Evolutionary conservation across 2,888 invertebrate genomes (phyloP).

Genomic region (Eubasilissa splendida): DNA sequence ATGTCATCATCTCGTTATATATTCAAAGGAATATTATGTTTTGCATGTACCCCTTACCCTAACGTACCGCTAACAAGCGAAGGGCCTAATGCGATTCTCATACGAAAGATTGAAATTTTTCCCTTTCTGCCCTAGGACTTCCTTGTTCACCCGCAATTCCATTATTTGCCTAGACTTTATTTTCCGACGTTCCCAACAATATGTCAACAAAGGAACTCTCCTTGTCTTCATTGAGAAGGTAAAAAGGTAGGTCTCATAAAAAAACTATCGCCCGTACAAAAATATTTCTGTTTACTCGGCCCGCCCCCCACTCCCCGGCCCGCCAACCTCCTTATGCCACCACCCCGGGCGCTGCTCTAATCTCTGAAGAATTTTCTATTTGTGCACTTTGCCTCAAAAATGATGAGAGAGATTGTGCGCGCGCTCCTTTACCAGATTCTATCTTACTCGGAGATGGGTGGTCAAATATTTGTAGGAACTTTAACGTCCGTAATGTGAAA

Average conservation of each 20-base stretch:
- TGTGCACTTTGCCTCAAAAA: slow-evolving; percentile 46
- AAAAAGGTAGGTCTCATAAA: slow-evolving; percentile 47
- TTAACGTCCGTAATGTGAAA: slow-evolving; percentile 20
- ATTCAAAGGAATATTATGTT: too few species aligned
- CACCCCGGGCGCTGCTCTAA: slow-evolving; percentile 34
- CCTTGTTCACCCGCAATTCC: slow-evolving; percentile 51
- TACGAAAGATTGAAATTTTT: slow-evolving; percentile 37
- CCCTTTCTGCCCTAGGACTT: slow-evolving; percentile 24
- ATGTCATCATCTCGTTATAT: too few species aligned
- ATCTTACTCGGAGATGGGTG: slow-evolving; percentile 20
- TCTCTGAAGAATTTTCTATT: slow-evolving; percentile 45
- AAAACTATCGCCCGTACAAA: slow-evolving; percentile 31
- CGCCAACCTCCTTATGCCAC: background rate
- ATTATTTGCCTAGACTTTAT: slow-evolving; percentile 57
- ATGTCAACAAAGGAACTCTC: slow-evolving; percentile 53
- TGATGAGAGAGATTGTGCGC: slow-evolving; percentile 44
- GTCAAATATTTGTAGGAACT: slow-evolving; percentile 40
- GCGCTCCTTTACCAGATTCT: slow-evolving; percentile 22
- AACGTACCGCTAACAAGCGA: slow-evolving; percentile 13
- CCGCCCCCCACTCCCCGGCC: slow-evolving; percentile 3
- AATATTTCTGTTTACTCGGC: slow-evolving; percentile 54
- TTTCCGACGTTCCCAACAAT: slow-evolving; percentile 54
- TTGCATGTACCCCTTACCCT: background rate
- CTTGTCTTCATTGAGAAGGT: slow-evolving; percentile 53
- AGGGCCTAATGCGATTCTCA: slow-evolving; percentile 43